A percentile compares a stretch with the other conserved stretches of the same genome.
phyloP scores from a whole-genome alignment of 2,888 invertebrate species.

The Polyommatus iphigenia region DNA sequence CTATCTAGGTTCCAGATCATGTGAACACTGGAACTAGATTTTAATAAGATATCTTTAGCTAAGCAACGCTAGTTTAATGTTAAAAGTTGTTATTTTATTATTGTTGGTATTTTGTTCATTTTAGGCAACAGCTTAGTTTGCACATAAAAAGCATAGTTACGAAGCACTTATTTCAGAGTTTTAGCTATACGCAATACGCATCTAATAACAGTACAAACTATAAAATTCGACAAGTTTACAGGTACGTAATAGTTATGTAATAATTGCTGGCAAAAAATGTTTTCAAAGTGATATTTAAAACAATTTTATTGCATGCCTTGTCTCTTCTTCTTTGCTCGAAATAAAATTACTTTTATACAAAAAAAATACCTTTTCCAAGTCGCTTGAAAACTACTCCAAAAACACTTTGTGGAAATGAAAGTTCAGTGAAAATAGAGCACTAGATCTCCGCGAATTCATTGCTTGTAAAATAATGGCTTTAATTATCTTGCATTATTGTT shows the following conservation, averaged over 20 bases:
- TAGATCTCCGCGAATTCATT: neutral
- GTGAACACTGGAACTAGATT: neutral
- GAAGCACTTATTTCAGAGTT: too few relatives aligned
- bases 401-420: neutral
- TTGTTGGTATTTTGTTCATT: too few relatives aligned
- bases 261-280: too few relatives aligned
- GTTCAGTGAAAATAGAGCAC: neutral
- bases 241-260: too few relatives aligned
- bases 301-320: too few relatives aligned
- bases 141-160: too few relatives aligned
- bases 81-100: too few relatives aligned
- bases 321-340: neutral
- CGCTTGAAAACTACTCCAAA: neutral
- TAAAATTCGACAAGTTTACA: too few relatives aligned
- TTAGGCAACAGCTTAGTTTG: too few relatives aligned
- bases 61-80: neutral
- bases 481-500: constrained; percentile 23
- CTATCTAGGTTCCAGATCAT: neutral
- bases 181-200: too few relatives aligned
- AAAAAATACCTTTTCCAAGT: neutral
- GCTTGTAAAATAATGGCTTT: constrained; percentile 1
- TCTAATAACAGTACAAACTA: too few relatives aligned
- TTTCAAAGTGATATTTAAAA: too few relatives aligned
- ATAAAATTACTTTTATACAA: neutral
- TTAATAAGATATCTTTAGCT: neutral